Percentiles rank a stretch among this genome's conserved stretches.
These are phyloP conservation scores for Himalopsyche japonica DNA, from an alignment of 2,888 invertebrate species.

Conservation along the genomic window DNA sequence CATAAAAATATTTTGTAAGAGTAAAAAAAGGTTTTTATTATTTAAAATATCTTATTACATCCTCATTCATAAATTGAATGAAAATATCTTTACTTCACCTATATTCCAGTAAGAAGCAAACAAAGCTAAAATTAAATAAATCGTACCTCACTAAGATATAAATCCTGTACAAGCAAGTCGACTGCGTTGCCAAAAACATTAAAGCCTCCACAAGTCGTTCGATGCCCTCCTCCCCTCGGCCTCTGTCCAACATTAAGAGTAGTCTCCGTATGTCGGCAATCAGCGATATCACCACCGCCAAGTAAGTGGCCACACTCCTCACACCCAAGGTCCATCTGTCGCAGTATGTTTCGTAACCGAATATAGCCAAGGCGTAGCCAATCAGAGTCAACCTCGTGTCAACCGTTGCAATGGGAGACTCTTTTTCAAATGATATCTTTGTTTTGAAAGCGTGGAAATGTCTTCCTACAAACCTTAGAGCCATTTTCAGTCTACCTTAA, in stretches of 20 bases:
- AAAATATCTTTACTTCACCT: too few relatives aligned
- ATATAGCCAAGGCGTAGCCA: conserved; percentile 2
- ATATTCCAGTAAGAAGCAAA: background rate
- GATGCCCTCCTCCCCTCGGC: conserved; percentile 46
- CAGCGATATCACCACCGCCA: conserved; percentile 24
- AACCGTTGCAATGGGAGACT: background rate
- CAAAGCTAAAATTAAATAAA: background rate
- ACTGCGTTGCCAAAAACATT: conserved; percentile 31
- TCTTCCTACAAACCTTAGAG: background rate
- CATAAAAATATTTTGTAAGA: too few relatives aligned
- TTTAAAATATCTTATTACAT: too few relatives aligned
- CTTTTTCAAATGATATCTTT: background rate
- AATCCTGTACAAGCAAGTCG: conserved; percentile 21
- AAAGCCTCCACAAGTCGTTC: conserved; percentile 28
- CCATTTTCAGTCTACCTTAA: too few relatives aligned
- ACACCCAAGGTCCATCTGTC: conserved; percentile 10
- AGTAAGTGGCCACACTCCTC: background rate
- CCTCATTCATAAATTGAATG: too few relatives aligned
- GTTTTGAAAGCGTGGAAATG: background rate
- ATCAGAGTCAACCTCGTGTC: background rate
- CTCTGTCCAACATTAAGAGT: conserved; percentile 48
- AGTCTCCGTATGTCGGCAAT: conserved; percentile 47
- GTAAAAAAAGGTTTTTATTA: too few relatives aligned
- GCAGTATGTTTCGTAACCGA: conserved; percentile 27
- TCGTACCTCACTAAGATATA: conserved; percentile 19